Base-by-base conservation (phyloP, 2,113 vertebrate species). In the Silurus meridionalis region DNA sequence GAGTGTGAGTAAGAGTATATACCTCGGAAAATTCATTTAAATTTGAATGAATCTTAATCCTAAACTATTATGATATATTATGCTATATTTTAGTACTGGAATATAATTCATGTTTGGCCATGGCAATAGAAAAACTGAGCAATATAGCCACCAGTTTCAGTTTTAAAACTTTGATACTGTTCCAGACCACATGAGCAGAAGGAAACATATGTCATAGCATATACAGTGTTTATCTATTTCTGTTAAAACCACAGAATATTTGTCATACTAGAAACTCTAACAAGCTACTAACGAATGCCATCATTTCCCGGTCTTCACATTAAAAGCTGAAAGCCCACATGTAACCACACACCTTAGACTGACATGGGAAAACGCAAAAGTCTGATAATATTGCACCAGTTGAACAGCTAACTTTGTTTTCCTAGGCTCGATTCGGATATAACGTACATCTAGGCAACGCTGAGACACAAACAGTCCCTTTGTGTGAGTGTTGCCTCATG, bases 401-500 rank as follows among this genome's bases (percentile, higher is more conserved):
- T n/a, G 67, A 58, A 11, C 50, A 28, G 25, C 8, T 8, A 53
- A 66, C 60, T 50, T 9, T 15, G 66, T 85, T 64, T 53, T 50
- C 37, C 5, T 63, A n/a, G 57, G 23, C 57, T 28, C 28, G 28
- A 25, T 21, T 52, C 7, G 4, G 55, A 48, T 21, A 46, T 13
- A 74, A 21, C 0, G 2, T 67, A 21, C 19, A 50, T 74, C 83
- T 25, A 61, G 21, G 82, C 28, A 46, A 83, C 67, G 50, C 67
- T 5, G 28, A 72, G 66, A 74, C 83, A 85, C 21, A 85, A 63
- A 78, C 83, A 78, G 23, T 55, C 46, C 74, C 83, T 78, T 52
- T 82, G 53, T 61, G 88, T 37, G 83, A 78, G 60, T 61, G 69
- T 57, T 46, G 80, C 71, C 37, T 90, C 88, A 89, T 58, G 81